phyloP scores from a whole-genome alignment of 2,797 vertebrate species.

The Basileuterus tristriatus region DNA sequence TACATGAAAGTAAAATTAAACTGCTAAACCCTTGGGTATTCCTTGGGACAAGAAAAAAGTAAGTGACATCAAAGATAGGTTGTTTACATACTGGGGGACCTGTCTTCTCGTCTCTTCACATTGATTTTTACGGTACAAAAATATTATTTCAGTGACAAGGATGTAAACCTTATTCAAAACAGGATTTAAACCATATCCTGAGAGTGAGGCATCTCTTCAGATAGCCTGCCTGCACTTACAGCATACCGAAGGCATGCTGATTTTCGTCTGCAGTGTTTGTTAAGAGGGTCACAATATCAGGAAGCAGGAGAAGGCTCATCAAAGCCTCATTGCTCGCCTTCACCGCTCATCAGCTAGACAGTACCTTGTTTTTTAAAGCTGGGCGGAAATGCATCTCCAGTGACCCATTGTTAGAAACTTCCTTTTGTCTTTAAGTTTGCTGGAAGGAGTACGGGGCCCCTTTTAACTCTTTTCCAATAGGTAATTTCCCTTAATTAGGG shows the following conservation, averaged over 20 bases:
- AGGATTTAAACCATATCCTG: constrained; percentile 97
- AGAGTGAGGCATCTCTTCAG: constrained; percentile 84
- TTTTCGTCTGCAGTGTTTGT: constrained; percentile 89
- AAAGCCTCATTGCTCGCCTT: constrained; percentile 84
- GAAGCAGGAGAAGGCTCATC: constrained; percentile 98
- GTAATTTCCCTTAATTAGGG: constrained; percentile 84
- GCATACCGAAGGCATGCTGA: constrained; percentile 77
- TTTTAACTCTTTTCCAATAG: constrained; percentile 81
- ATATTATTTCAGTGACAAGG: constrained; percentile 96
- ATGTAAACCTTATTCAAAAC: constrained; percentile 99
- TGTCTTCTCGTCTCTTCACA: constrained; percentile 67
- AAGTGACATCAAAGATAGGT: constrained; percentile 73
- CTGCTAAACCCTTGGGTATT: constrained; percentile 17
- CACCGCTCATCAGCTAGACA: constrained; percentile 88
- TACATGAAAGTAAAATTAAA: neutral
- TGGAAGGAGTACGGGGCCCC: constrained; percentile 76
- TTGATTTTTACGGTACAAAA: constrained; percentile 90
- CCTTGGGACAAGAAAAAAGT: constrained; percentile 46
- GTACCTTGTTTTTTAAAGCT: constrained; percentile 87
- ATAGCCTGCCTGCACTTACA: constrained; percentile 78
- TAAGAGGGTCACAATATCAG: constrained; percentile 97
- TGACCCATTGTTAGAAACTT: constrained; percentile 97
- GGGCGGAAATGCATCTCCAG: constrained; percentile 98
- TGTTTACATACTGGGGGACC: constrained; percentile 76
- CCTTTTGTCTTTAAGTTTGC: constrained; percentile 91